Conservation (phyloP, 2,797 vertebrate genomes). For the Coregonus ussuriensis region DNA sequence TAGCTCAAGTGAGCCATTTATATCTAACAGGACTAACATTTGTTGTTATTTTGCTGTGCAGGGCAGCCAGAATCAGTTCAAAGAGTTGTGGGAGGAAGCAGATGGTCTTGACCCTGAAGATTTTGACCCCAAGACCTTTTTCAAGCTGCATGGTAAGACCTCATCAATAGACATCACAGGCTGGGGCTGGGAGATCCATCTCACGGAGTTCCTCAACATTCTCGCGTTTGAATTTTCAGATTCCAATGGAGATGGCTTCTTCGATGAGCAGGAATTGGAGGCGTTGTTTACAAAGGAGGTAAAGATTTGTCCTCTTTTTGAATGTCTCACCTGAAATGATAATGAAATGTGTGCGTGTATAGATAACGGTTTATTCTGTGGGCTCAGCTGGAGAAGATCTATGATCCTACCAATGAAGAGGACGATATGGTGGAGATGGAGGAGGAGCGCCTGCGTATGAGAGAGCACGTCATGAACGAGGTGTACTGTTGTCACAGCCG, state of each 20-base stretch:
- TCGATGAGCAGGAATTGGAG: conserved; percentile 97
- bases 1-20: not conserved
- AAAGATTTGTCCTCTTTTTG: conserved; percentile 21
- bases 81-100: conserved; percentile 96
- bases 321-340: not conserved
- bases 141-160: conserved; percentile 91
- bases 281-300: conserved; percentile 98
- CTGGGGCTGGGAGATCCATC: not conserved
- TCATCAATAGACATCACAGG: not conserved
- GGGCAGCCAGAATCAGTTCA: conserved; percentile 97
- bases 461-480: conserved; percentile 99
- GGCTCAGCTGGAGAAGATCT: conserved; percentile 92
- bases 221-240: conserved; percentile 71
- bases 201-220: not conserved
- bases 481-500: conserved; percentile 57
- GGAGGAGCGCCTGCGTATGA: conserved; percentile 95
- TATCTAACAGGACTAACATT: not conserved
- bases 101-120: conserved; percentile 96
- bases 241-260: conserved; percentile 92
- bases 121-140: conserved; percentile 98
- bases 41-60: conserved; percentile 55
- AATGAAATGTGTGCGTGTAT: not conserved
- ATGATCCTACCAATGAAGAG: conserved; percentile 94
- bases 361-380: not conserved
- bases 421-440: conserved; percentile 99